Conservation (phyloP, 2,888 invertebrate species). For the Bombyx huttoni region DNA sequence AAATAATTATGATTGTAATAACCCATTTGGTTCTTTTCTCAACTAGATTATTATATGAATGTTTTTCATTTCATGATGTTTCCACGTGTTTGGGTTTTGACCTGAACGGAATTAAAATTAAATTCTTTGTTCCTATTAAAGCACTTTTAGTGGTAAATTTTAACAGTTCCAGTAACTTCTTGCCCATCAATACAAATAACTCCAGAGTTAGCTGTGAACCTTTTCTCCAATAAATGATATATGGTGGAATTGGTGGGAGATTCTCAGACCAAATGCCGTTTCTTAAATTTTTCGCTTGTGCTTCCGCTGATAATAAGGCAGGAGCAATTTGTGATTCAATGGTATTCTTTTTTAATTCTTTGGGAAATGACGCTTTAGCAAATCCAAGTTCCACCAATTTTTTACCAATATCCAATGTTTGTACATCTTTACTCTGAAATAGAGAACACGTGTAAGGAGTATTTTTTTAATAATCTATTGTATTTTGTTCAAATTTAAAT, state of each 20-base stretch:
- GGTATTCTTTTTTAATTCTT: constrained; percentile 40
- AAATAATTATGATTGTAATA: constrained; percentile 33
- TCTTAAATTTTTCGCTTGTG: constrained; percentile 43
- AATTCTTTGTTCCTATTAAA: constrained; percentile 38
- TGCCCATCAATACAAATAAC: constrained; percentile 24
- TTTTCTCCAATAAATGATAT: constrained; percentile 51
- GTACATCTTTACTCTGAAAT: constrained; percentile 49
- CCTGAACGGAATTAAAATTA: constrained; percentile 37
- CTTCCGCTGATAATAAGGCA: constrained; percentile 45
- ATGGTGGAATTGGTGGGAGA: constrained; percentile 50
- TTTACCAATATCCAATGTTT: constrained; percentile 55
- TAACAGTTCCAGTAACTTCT: constrained; percentile 32
- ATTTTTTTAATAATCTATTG: no score
- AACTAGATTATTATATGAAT: constrained; percentile 33
- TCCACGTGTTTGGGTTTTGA: constrained; percentile 39
- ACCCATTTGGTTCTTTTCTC: constrained; percentile 26
- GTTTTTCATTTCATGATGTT: constrained; percentile 35
- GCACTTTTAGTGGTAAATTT: constrained; percentile 32
- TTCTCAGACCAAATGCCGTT: constrained; percentile 60
- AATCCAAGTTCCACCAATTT: constrained; percentile 62
- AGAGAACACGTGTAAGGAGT: constrained; percentile 2
- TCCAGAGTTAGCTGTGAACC: constrained; percentile 28
- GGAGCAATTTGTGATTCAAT: constrained; percentile 51
- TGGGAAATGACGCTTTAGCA: constrained; percentile 49
- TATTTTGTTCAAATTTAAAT: neutral